A percentile compares a stretch with the other conserved stretches of the same genome.
phyloP scores from a whole-genome alignment of 2,888 invertebrate genomes.

The Cosmorhoe ocellata region DNA sequence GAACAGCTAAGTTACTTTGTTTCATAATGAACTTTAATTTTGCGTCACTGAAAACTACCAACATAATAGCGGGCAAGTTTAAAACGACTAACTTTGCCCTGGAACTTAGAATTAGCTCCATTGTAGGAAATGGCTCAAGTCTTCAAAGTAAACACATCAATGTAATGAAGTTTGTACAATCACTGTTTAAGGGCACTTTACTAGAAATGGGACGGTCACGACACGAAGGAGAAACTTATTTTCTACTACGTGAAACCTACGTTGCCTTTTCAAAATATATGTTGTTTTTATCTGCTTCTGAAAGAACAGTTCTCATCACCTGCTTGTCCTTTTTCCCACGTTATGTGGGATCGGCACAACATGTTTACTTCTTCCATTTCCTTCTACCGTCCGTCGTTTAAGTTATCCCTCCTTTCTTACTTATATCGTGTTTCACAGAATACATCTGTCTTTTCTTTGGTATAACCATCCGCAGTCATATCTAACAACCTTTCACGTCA shows the following conservation, averaged over 20 bases:
- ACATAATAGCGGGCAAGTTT: conserved; percentile 32
- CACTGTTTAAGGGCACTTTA: conserved; percentile 25
- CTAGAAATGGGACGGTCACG: conserved; percentile 14
- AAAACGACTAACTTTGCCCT: conserved; percentile 39
- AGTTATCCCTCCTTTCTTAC: too few relatives aligned
- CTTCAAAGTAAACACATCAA: conserved; percentile 53
- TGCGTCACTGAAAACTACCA: conserved; percentile 28
- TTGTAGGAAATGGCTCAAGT: conserved; percentile 45
- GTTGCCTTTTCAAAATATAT: background rate
- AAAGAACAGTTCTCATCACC: too few relatives aligned
- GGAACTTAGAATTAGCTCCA: conserved; percentile 44
- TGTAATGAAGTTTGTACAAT: conserved; percentile 52
- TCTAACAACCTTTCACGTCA: too few relatives aligned
- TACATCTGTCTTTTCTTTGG: too few relatives aligned
- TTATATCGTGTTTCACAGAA: too few relatives aligned
- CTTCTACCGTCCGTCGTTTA: too few relatives aligned
- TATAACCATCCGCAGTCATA: too few relatives aligned
- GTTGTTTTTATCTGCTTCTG: too few relatives aligned
- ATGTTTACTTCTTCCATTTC: too few relatives aligned
- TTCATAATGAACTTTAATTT: conserved; percentile 31
- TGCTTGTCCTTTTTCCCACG: too few relatives aligned
- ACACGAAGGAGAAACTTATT: conserved; percentile 3
- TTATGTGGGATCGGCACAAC: too few relatives aligned
- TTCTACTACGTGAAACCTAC: background rate
- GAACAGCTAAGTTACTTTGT: conserved; percentile 30